Evolutionary conservation across 2,888 invertebrate genomes (phyloP), one percentile per base, ranked within the genome.

Genomic region (Isoperla grammatica): DNA sequence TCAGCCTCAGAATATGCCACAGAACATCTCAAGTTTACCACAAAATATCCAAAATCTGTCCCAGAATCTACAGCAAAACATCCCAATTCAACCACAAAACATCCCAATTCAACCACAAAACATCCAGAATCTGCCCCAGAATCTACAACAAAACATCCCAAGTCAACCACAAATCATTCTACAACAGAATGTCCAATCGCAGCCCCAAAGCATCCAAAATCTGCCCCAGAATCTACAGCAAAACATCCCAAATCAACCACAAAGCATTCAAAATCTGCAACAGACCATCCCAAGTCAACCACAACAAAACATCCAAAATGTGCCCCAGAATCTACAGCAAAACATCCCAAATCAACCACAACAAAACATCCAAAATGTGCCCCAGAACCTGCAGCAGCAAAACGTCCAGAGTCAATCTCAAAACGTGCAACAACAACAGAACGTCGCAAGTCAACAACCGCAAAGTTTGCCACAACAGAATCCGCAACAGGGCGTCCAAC

Each of bases 281-380:
- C 53, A 54, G 35, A 54, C 45, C 35, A 63, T 65, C 22, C 67
- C 69, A 43, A 71, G 71, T 62, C 72, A 72, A 68, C 65, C 63
- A 65, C 64, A 64, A 61, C 50, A 37, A 20, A 60, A 49, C 35
- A 61, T 49, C 46, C 35, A 53, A 13, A 56, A 57, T 29, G 42
- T 35, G 20, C 54, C 45, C 2, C 57, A 54, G 19, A 53, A 57
- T 8, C 23, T 15, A 2, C 23, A 65, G 55, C 66, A 64, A 48
- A 65, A 66, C 46, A 56, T 64, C 12, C 29, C 4, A 29, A 29
- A 4, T 29, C 29, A 29, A 29, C 60, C 60, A 43, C 64, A 65
- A 20, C 62, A 62, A 48, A 42, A 29, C 13, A 29, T 59, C 2
- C 61, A 58, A 42, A 46, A 55, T 68, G 56, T 67, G 68, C 5